Base-by-base conservation (phyloP, 2,797 vertebrate species). In the Amazona ochrocephala region DNA sequence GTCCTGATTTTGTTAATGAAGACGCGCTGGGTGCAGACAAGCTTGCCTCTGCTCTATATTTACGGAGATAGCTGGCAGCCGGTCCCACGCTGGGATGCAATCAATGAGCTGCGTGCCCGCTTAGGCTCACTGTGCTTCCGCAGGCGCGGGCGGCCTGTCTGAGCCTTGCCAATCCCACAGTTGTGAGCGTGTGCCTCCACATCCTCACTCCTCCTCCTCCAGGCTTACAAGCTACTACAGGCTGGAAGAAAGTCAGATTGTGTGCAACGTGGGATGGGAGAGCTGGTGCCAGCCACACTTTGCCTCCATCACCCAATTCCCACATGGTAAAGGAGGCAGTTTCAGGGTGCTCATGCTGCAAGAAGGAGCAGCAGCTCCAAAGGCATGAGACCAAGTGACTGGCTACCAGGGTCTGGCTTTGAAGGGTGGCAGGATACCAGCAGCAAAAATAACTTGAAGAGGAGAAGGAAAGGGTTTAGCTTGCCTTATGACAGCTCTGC, bases 1-100 rank as follows among this genome's bases (percentile, higher is more conserved):
- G 54, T 82, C n/a, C 47, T 71, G 24, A 53, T 85, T 91, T 88
- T 72, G 64, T 84, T 84, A 72, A 88, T 41, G 58, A 88, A 86
- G 86, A 75, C 44, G 56, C 48, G 23, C 67, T 48, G 64, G 44
- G 39, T 73, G 64, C 77, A 94, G 60, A 77, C 0, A 1, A 86
- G 74, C 51, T 75, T 75, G 67, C 53, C 34, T 78, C 30, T 88
- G 91, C 84, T 91, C 70, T 41, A 2, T 87, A 72, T 94, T 96
- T 90, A 93, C 51, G 41, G 56, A 37, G 66, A 32, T 83, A 54
- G 62, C 80, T 75, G 79, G 48, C 2, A 1, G 72, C 50, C 0
- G 0, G 75, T 50, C 62, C 45, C 66, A n/a, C 0, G 6, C 80
- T 71, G 78, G 50, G 62, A 21, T 54, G 34, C 42, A 47, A 90